A percentile compares a stretch with the other conserved stretches of the same genome.
Evolutionary conservation across 2,797 vertebrate genomes (phyloP).

Genomic region (Chloroceryle amazona): DNA sequence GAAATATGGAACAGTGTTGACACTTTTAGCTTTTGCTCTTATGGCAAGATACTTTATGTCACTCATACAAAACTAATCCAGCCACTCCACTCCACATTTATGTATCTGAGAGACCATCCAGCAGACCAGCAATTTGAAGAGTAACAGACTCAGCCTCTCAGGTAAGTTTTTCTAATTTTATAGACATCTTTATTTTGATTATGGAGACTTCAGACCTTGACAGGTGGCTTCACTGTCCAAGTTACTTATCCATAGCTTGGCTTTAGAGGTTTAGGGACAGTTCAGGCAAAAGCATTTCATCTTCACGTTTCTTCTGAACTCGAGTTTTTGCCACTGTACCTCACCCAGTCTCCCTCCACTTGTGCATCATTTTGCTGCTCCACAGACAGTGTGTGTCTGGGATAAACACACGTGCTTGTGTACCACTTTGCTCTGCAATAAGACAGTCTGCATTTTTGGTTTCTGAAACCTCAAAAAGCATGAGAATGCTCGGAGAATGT

Average conservation of each 20-base stretch:
- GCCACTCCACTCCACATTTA: not conserved
- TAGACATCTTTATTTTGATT: not conserved
- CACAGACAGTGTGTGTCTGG: not conserved
- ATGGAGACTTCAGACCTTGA: not conserved
- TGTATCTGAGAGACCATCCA: not conserved
- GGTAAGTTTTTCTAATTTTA: not conserved
- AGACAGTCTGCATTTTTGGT: not conserved
- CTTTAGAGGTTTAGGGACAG: not conserved
- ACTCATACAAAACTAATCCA: not conserved
- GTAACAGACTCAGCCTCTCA: not conserved
- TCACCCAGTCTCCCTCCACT: not conserved
- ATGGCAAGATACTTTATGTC: not conserved
- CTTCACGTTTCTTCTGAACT: not conserved
- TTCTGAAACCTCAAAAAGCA: not conserved
- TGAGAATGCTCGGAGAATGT: not conserved
- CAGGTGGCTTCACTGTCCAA: not conserved
- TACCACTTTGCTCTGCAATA: not conserved
- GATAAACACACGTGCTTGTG: not conserved
- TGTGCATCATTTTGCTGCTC: not conserved
- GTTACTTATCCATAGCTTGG: not conserved
- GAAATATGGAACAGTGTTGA: not conserved
- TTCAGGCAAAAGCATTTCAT: not conserved
- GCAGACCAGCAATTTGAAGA: not conserved
- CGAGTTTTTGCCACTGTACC: not conserved
- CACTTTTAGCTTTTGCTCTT: not conserved